Evolutionary conservation across 2,888 invertebrate genomes (phyloP).

Genomic region (Acleris sparsana): DNA sequence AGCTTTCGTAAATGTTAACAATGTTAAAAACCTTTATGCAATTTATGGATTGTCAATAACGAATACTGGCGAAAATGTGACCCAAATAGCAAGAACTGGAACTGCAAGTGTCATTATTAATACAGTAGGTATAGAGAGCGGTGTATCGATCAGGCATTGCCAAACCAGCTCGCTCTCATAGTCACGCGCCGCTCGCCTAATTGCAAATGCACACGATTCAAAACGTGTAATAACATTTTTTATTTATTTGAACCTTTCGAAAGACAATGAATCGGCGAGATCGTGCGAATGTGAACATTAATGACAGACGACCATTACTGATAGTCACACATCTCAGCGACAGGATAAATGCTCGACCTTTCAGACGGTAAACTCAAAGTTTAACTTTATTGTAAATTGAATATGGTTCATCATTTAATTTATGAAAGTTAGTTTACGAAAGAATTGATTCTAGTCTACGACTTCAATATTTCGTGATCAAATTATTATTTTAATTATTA

Average conservation of each 20-base stretch:
- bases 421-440: not conserved
- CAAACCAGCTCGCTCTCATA: conserved; percentile 43
- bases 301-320: conserved; percentile 9
- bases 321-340: not conserved
- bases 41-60: not conserved
- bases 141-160: conserved; percentile 43
- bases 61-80: conserved; percentile 8
- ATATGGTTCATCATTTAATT: not conserved
- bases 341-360: conserved; percentile 14
- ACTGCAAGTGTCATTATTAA: conserved; percentile 27
- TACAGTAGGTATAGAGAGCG: conserved; percentile 11
- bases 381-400: too few species aligned
- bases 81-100: conserved; percentile 21
- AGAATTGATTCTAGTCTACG: not conserved
- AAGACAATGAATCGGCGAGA: conserved; percentile 44
- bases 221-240: conserved; percentile 47
- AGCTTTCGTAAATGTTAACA: too few species aligned
- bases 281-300: conserved; percentile 38
- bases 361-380: not conserved
- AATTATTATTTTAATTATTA: too few species aligned
- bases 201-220: conserved; percentile 43
- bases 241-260: conserved; percentile 48
- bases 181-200: conserved; percentile 46
- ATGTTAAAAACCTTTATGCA: too few species aligned
- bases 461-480: not conserved